These are phyloP conservation scores for Lagorchestes hirsutus DNA, from an alignment of 2,797 vertebrate genomes.

Conservation along the genomic window DNA sequence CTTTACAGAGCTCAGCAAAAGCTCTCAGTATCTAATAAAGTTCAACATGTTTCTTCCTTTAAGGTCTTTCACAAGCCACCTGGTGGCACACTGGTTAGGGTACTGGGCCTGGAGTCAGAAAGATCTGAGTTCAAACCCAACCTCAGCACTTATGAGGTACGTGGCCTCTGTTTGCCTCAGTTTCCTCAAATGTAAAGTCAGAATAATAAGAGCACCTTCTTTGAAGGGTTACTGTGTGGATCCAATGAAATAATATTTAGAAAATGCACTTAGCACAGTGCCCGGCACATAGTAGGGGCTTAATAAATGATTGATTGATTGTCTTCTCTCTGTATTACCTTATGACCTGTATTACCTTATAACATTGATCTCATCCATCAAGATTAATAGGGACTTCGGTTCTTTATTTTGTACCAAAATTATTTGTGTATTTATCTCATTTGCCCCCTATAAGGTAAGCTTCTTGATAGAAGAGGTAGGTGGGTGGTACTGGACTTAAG, in stretches of 20 bases:
- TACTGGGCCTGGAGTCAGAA: neutral
- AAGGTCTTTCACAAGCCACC: neutral
- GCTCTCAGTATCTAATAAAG: neutral
- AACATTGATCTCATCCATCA: neutral
- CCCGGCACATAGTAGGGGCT: neutral
- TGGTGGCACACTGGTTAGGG: neutral
- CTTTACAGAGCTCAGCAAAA: neutral
- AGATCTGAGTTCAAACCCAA: neutral
- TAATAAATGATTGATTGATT: neutral
- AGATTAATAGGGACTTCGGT: neutral
- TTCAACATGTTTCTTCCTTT: neutral
- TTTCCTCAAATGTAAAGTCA: constrained; percentile 27
- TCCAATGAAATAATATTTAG: neutral
- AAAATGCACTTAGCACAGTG: neutral
- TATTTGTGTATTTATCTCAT: neutral
- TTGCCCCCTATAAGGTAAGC: neutral
- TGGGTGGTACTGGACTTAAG: neutral
- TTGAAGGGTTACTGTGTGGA: neutral
- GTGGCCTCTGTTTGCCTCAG: neutral
- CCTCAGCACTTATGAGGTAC: neutral
- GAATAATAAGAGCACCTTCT: neutral
- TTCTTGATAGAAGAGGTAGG: neutral
- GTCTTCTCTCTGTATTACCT: neutral
- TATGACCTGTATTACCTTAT: neutral
- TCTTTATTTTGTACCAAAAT: neutral